Conservation (phyloP, 1,140 invertebrate species). For the Steinernema feltiae region DNA sequence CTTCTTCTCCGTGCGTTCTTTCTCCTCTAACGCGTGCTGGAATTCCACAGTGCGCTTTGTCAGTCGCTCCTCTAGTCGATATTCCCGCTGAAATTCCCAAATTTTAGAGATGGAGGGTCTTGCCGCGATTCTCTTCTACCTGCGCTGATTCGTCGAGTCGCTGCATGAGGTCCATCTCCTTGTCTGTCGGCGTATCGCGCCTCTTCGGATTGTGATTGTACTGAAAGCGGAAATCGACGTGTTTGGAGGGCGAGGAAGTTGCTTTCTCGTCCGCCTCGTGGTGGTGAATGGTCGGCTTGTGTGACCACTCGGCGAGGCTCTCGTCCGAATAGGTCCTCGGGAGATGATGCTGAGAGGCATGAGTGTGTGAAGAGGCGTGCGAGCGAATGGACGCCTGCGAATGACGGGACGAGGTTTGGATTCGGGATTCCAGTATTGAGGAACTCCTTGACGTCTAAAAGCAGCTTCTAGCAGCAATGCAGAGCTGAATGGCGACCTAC, state of each 20-base stretch:
- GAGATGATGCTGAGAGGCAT: background rate
- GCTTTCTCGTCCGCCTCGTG: background rate
- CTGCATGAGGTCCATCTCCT: background rate
- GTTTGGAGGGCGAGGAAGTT: background rate
- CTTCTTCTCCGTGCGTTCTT: background rate
- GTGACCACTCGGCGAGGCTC: background rate
- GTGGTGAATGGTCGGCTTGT: background rate
- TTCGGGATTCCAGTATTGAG: constrained; percentile 5
- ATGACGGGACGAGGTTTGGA: background rate
- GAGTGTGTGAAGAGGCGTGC: background rate
- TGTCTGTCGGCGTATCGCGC: background rate
- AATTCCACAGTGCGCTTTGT: background rate
- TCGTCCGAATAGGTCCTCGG: background rate
- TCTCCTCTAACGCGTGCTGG: background rate
- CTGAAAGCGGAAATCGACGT: background rate
- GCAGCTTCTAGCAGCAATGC: background rate
- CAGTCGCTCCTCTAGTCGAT: background rate
- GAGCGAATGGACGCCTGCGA: background rate
- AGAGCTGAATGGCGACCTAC: background rate
- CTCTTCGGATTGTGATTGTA: background rate
- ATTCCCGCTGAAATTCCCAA: background rate
- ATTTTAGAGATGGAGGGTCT: background rate
- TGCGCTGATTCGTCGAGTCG: background rate
- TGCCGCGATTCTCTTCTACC: background rate
- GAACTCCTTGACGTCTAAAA: background rate